These are phyloP conservation scores for Bombycilla garrulus DNA, from an alignment of 2,113 vertebrate species.

Conservation along the genomic window DNA sequence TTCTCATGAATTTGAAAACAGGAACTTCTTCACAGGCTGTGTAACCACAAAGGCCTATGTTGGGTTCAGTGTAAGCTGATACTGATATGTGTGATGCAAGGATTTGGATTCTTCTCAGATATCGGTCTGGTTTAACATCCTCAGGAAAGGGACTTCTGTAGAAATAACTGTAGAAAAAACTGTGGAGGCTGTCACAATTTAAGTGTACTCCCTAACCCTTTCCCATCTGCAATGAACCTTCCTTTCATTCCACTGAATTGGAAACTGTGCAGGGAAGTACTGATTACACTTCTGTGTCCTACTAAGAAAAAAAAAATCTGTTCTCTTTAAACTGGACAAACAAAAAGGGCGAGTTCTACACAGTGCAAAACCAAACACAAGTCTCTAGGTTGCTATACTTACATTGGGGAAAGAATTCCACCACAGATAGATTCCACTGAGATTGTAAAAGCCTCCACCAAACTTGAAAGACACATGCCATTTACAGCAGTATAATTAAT, in stretches of 20 bases:
- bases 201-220: neutral
- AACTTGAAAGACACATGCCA: neutral
- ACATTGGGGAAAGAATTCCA: neutral
- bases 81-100: neutral
- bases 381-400: neutral
- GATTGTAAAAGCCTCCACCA: neutral
- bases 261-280: neutral
- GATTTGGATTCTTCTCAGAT: neutral
- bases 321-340: neutral
- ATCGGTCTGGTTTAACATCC: neutral
- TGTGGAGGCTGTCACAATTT: neutral
- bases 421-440: neutral
- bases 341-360: neutral
- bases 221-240: neutral
- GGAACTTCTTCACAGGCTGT: neutral
- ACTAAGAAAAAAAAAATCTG: neutral
- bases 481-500: neutral
- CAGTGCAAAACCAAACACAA: neutral
- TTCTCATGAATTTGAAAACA: neutral
- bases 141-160: neutral
- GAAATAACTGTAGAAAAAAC: neutral
- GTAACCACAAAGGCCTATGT: neutral
- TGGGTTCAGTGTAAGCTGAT: neutral
- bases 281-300: neutral
- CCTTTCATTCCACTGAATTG: neutral